Base-by-base conservation (phyloP, 1,140 invertebrate species). In the Delia radicum region DNA sequence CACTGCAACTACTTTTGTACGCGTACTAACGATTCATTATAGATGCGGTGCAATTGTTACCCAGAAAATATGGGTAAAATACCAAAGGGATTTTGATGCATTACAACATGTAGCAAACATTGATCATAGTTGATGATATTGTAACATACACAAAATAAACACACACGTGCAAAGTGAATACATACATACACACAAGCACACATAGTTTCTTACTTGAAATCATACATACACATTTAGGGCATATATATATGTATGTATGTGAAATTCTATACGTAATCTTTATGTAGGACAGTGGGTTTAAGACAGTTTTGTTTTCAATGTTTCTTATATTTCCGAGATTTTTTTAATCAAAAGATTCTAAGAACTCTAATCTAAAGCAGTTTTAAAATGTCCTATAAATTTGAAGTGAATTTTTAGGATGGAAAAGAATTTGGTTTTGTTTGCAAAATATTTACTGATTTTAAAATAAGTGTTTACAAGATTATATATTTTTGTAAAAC, bases 11-110 rank as follows among this genome's bases (percentile, higher is more conserved):
- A 0, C 48, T 6, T 10, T 42, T n/a, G 1, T 0, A 10, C 37
- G 37, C 37, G 7, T 7, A 33, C 33, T 33, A 55, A 55, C n/a
- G 18, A 21, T 55, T 55, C n/a, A 55, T 55, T 55, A 55, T 55
- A 21, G 48, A n/a, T 55, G 48, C 48, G 48, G 48, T 55, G 48
- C 48, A 55, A 55, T 55, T 55, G 48, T 55, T 55, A 55, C 48
- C 42, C 12, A 48, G n/a, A 15, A 48, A 48, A 55, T 55, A 18
- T 55, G 7, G 3, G 7, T 21, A 69, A 24, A 10, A 2, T 69
- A 69, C 65, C 65, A 33, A 69, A 69, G 65, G 65, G 65, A 69
- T 33, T 69, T 69, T 69, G 65, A 69, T 69, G 65, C 65, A 69
- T 33, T 69, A 69, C 65, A 31, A 21, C 65, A 69, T 69, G 65